Conservation (phyloP, 2,797 vertebrate species). For the Setipinna tenuifilis region DNA sequence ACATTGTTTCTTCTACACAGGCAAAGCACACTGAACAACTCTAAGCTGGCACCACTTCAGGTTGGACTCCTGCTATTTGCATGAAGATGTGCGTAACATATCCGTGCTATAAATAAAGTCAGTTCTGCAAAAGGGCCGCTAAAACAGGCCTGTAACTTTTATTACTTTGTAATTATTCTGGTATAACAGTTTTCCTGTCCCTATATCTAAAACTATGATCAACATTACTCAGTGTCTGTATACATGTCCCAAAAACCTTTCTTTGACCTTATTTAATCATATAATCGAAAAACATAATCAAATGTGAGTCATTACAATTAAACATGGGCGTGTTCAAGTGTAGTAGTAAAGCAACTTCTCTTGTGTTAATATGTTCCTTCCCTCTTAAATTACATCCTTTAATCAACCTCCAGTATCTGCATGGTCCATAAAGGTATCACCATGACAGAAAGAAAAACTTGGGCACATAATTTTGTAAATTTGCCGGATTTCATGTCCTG, state of each 20-base stretch:
- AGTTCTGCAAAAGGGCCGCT: background rate
- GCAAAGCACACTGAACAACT: background rate
- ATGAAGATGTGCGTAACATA: background rate
- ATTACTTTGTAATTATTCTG: background rate
- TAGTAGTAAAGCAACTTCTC: background rate
- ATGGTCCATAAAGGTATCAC: background rate
- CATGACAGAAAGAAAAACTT: background rate
- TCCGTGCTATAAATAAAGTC: background rate
- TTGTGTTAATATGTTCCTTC: background rate
- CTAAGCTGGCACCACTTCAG: background rate
- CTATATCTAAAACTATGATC: background rate
- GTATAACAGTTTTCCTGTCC: background rate
- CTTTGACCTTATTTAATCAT: background rate
- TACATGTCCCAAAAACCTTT: background rate
- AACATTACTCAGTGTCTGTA: background rate
- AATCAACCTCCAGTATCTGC: background rate
- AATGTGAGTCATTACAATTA: background rate
- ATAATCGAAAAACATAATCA: background rate
- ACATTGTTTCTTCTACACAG: background rate
- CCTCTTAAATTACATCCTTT: background rate
- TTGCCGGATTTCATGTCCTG: background rate
- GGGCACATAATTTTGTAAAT: background rate
- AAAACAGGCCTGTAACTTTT: background rate
- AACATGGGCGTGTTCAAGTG: background rate
- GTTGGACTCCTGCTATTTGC: background rate